Evolutionary conservation across 2,113 vertebrate genomes (phyloP).

Genomic region (Crotalus helleri): DNA sequence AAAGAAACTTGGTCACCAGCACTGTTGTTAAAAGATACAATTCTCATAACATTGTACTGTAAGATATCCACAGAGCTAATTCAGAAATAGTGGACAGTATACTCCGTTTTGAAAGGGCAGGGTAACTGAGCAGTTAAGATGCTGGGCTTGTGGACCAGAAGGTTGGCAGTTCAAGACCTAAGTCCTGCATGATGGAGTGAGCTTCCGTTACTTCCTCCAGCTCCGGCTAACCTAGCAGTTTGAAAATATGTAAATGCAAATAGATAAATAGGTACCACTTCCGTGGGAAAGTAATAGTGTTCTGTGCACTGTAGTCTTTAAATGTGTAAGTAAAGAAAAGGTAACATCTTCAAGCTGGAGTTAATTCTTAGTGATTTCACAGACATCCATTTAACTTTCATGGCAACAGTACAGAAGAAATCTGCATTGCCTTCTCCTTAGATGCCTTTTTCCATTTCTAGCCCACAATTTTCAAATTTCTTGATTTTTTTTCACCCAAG

Average conservation of each 20-base stretch:
- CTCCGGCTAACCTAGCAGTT: too few species aligned
- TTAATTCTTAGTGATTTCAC: not conserved
- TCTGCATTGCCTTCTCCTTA: not conserved
- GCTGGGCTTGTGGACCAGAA: too few species aligned
- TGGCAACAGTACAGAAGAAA: not conserved
- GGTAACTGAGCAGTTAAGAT: too few species aligned
- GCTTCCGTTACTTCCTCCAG: too few species aligned
- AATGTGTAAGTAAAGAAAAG: not conserved
- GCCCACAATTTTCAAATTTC: not conserved
- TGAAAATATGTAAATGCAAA: too few species aligned
- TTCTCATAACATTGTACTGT: not conserved
- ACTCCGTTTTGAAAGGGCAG: too few species aligned
- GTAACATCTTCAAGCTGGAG: not conserved
- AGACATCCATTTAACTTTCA: not conserved
- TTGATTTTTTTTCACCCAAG: not conserved
- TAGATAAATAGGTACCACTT: too few species aligned
- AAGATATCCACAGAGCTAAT: not conserved
- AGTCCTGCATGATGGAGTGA: too few species aligned
- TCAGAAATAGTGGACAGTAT: too few species aligned
- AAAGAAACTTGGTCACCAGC: not conserved
- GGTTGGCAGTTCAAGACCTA: too few species aligned
- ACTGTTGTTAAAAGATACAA: slow-evolving; percentile 2
- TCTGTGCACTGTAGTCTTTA: not conserved
- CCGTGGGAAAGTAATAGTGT: not conserved
- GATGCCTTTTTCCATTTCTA: not conserved